Evolutionary conservation across 2,797 vertebrate species (phyloP).

Genomic region (Cirrhinus molitorella): DNA sequence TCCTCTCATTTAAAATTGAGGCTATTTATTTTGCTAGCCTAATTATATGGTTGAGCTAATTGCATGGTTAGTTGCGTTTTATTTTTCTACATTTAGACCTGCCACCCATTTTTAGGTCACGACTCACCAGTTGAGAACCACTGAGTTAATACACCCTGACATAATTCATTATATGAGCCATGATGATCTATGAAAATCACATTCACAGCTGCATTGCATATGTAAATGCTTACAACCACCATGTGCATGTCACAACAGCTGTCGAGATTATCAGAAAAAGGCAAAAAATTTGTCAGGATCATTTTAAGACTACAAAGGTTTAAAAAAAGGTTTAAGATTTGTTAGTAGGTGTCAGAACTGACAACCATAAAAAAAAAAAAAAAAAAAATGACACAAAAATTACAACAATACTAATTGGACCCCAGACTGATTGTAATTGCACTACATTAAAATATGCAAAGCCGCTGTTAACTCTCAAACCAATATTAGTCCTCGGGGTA

Average conservation of each 20-base stretch:
- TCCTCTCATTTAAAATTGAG: neutral
- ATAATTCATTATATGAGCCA: slow-evolving; percentile 37
- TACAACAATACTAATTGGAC: slow-evolving; percentile 56
- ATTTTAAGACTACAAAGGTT: neutral
- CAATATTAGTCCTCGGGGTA: slow-evolving; percentile 63
- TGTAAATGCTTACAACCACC: slow-evolving; percentile 18
- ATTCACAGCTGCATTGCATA: slow-evolving; percentile 14
- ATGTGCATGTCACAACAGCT: slow-evolving; percentile 38
- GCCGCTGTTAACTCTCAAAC: slow-evolving; percentile 45
- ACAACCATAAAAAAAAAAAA: slow-evolving; percentile 34
- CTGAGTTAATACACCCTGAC: slow-evolving; percentile 35
- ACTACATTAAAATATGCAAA: slow-evolving; percentile 32
- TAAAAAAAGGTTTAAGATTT: slow-evolving; percentile 4
- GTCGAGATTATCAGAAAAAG: slow-evolving; percentile 10
- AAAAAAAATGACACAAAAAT: slow-evolving; percentile 56
- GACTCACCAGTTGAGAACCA: slow-evolving; percentile 17
- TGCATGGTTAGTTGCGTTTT: slow-evolving; percentile 18
- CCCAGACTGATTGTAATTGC: slow-evolving; percentile 52
- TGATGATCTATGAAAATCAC: slow-evolving; percentile 31
- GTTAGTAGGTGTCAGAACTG: slow-evolving; percentile 7
- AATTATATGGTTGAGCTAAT: slow-evolving; percentile 21
- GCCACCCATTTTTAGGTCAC: slow-evolving; percentile 12
- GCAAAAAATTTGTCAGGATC: neutral
- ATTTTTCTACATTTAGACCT: slow-evolving; percentile 21
- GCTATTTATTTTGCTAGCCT: neutral